Evolutionary conservation across 2,888 invertebrate genomes (phyloP).

Genomic region (Tortricodes alternella): DNA sequence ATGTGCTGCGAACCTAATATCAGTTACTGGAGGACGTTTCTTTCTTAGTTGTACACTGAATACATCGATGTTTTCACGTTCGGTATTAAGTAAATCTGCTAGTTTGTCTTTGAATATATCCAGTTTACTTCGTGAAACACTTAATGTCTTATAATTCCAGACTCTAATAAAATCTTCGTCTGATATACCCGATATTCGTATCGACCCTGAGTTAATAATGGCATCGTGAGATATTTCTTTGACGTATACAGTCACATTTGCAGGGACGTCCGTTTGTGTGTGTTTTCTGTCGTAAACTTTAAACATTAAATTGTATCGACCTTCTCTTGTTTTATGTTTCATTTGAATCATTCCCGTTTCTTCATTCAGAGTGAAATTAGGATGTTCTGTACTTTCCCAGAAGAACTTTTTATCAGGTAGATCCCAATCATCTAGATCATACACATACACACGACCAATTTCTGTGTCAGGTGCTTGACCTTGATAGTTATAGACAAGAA

Average conservation of each 20-base stretch:
- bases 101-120: slow-evolving; percentile 95
- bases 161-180: slow-evolving; percentile 98
- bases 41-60: slow-evolving; percentile 96
- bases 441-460: slow-evolving; percentile 97
- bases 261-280: slow-evolving; percentile 96
- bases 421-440: slow-evolving; percentile 99
- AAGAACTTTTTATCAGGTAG: slow-evolving; percentile 98
- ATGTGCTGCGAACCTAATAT: slow-evolving; percentile 96
- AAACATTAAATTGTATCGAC: slow-evolving; percentile 90
- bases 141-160: slow-evolving; percentile 95
- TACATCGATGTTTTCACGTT: slow-evolving; percentile 95
- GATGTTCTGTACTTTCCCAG: slow-evolving; percentile 94
- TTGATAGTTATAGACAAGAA: slow-evolving; percentile 98
- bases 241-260: slow-evolving; percentile 97
- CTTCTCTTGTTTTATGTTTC: slow-evolving; percentile 95
- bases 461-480: slow-evolving; percentile 94
- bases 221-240: slow-evolving; percentile 98
- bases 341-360: slow-evolving; percentile 98
- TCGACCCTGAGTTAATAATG: slow-evolving; percentile 96
- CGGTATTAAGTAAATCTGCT: slow-evolving; percentile 91
- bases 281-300: slow-evolving; percentile 97
- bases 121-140: slow-evolving; percentile 92
- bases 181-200: slow-evolving; percentile 95
- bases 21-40: slow-evolving; percentile 94
- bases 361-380: slow-evolving; percentile 93